Evolutionary conservation across 2,113 vertebrate species (phyloP), one percentile per base, ranked within the genome.

Genomic region (Dunckerocampus dactyliophorus): DNA sequence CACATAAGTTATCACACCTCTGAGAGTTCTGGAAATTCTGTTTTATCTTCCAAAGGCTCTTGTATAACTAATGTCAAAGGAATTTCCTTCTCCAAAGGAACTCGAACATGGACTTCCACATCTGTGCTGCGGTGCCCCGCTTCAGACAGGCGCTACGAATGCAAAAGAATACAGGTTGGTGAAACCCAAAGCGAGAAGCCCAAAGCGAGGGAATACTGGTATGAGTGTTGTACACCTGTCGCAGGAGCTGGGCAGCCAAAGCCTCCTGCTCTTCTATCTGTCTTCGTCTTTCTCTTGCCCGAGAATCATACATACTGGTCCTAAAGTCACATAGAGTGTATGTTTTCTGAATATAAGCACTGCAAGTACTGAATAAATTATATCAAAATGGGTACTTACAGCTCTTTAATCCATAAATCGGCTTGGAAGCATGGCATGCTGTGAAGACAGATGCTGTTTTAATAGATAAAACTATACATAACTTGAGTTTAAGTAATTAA

Each of bases 401-500:
- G 77, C 87, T 99, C 96, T 89, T 96, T 99, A 87, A 97, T 98
- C 96, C 96, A 99, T 4, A 95, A 82, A 47, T 97, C 95, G 0
- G 95, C 93, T 69, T 95, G 90, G 87, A 99, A 98, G 82, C 91
- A 94, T 0, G 91, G 89, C 63, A 87, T 75, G 57, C 95, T 98
- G 67, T 19, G 68, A 70, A 59, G 1, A 76, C 0, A 57, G 17
- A 63, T 62, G 58, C 69, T 28, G 47, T n/a, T 21, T 4, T 50
- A 15, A 17, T 0, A 46, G 46, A 22, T 11, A 21, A 63, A 59
- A 34, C 16, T 43, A 43, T 11, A 22, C 1, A 11, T 11, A 13
- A 59, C 17, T 21, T 39, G 31, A 56, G 4, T 9, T 43, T 13
- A 2, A 54, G 19, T 6, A 31, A 16, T n/a, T 37, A 50, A 1